phyloP scores from a whole-genome alignment of 1,140 invertebrate genomes.

The Spodoptera frugiperda region DNA sequence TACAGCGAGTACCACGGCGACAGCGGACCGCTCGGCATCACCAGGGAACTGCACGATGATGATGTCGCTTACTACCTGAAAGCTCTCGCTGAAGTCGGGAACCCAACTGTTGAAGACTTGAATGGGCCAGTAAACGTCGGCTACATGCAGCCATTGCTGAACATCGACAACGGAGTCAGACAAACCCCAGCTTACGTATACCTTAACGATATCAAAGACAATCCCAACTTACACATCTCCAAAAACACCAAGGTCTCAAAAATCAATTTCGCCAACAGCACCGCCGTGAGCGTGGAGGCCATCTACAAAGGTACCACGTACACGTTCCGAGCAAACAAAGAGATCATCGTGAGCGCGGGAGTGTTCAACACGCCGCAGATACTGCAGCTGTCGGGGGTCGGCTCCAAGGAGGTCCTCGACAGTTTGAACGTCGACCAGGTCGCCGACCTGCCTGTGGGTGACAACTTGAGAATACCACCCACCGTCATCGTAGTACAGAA shows the following conservation, averaged over 20 bases:
- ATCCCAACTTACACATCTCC: slow-evolving; percentile 33
- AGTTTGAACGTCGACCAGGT: slow-evolving; percentile 9
- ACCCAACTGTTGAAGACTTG: slow-evolving; percentile 3
- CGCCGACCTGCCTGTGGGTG: slow-evolving; percentile 30
- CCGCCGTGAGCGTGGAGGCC: slow-evolving; percentile 14
- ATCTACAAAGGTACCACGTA: slow-evolving; percentile 3
- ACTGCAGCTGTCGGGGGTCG: slow-evolving; percentile 17
- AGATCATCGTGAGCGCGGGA: slow-evolving; percentile 43
- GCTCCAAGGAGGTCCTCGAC: slow-evolving; percentile 31
- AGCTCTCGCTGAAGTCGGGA: slow-evolving; percentile 22
- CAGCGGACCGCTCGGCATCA: slow-evolving; percentile 26
- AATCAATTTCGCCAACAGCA: slow-evolving; percentile 40
- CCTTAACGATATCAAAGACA: background rate
- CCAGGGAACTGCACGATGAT: background rate
- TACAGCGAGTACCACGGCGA: slow-evolving; percentile 29
- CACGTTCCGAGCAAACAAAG: slow-evolving; percentile 30
- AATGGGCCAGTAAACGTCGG: slow-evolving; percentile 20
- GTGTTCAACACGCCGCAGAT: slow-evolving; percentile 38
- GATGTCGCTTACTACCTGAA: background rate
- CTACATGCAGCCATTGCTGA: slow-evolving; percentile 18
- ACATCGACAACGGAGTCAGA: slow-evolving; percentile 28
- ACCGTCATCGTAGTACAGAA: slow-evolving; percentile 20
- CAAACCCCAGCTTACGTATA: slow-evolving; percentile 33
- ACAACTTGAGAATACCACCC: slow-evolving; percentile 17
- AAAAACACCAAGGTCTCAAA: slow-evolving; percentile 15